Percentiles rank a stretch among this genome's conserved stretches.
These are phyloP conservation scores for Serranus cabrilla DNA, from an alignment of 2,797 vertebrate genomes.

Conservation along the genomic window DNA sequence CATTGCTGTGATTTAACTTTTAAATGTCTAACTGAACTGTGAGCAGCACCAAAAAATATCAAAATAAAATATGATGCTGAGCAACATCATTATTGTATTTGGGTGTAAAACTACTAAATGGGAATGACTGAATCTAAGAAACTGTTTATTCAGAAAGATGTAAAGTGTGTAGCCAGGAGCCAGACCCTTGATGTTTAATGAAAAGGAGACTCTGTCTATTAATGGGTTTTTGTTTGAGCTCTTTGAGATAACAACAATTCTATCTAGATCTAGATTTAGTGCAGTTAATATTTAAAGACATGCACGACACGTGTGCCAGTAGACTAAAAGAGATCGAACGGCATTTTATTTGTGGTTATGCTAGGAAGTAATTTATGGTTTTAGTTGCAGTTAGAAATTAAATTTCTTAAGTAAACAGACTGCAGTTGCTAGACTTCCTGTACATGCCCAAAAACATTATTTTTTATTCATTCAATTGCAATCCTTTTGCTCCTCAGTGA, in stretches of 20 bases:
- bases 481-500: constrained; percentile 83
- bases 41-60: too few species aligned
- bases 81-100: background rate
- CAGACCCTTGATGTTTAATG: background rate
- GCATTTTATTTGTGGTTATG: background rate
- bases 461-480: background rate
- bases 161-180: background rate
- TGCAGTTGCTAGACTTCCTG: background rate
- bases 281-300: background rate
- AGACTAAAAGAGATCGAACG: background rate
- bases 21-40: background rate
- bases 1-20: background rate
- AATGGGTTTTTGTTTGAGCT: background rate
- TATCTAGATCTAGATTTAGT: constrained; percentile 21
- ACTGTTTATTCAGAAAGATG: background rate
- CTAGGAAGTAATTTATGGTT: background rate
- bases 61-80: background rate
- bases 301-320: background rate
- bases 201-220: background rate
- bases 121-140: background rate
- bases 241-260: background rate
- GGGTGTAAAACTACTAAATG: background rate
- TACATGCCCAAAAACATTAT: background rate
- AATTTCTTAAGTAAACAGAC: background rate
- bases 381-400: background rate